phyloP scores from a whole-genome alignment of 2,113 vertebrate species.

The Dissostichus mawsoni region DNA sequence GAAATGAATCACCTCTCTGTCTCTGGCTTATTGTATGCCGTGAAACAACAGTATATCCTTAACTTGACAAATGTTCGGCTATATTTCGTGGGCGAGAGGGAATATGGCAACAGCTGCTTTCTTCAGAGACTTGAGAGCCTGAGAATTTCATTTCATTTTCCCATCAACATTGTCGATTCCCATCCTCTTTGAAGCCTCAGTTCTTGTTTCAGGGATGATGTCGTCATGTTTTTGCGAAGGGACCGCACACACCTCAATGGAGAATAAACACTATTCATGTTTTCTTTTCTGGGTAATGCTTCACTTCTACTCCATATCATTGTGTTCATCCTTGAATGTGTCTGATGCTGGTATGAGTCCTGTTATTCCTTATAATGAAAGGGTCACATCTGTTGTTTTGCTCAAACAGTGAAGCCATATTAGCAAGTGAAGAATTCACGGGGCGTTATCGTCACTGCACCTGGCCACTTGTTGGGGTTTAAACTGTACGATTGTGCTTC shows the following conservation, averaged over 20 bases:
- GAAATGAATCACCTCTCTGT: constrained; percentile 70
- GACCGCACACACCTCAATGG: constrained; percentile 77
- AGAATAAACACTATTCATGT: constrained; percentile 76
- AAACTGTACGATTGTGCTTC: constrained; percentile 41
- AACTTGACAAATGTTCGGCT: constrained; percentile 80
- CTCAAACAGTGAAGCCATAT: constrained; percentile 73
- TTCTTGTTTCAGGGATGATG: constrained; percentile 80
- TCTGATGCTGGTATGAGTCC: constrained; percentile 60
- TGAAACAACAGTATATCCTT: constrained; percentile 76
- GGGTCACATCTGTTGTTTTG: constrained; percentile 36
- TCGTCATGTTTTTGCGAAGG: constrained; percentile 65
- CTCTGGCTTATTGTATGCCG: constrained; percentile 65
- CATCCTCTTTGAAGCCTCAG: constrained; percentile 60
- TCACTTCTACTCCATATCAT: constrained; percentile 51
- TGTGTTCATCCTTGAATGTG: constrained; percentile 68
- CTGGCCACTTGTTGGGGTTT: constrained; percentile 11
- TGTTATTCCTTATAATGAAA: constrained; percentile 35
- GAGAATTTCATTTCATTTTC: constrained; percentile 49
- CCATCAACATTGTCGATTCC: constrained; percentile 65
- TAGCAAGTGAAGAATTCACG: constrained; percentile 49
- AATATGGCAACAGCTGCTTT: constrained; percentile 73
- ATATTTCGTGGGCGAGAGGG: constrained; percentile 69
- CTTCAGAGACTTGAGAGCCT: constrained; percentile 74
- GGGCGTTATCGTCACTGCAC: constrained; percentile 8
- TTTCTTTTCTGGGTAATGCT: constrained; percentile 58